Conservation (phyloP, 2,888 invertebrate genomes). For the Halictus ligatus region DNA sequence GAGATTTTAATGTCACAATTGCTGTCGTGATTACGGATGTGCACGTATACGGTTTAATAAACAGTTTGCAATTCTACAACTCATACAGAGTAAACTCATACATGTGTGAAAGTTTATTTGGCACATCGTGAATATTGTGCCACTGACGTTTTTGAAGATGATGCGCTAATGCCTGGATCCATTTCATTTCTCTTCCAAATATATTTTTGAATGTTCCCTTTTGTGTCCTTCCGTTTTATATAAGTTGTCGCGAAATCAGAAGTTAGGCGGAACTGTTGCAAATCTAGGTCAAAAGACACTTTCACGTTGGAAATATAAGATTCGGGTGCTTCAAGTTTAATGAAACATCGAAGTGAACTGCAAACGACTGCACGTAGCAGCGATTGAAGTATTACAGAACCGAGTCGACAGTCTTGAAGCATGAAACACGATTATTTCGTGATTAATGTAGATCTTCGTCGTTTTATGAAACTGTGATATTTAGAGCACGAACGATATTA, state of each 20-base stretch:
- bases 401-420: background rate
- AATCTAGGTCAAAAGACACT: background rate
- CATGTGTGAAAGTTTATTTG: too few species aligned
- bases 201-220: background rate
- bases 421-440: background rate
- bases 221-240: background rate
- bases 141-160: too few species aligned
- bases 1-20: too few species aligned
- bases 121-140: too few species aligned
- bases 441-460: background rate
- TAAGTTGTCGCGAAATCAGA: background rate
- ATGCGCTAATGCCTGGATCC: background rate
- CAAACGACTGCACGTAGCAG: background rate
- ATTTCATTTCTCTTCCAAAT: background rate
- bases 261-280: background rate
- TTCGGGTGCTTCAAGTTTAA: background rate
- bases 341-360: slow-evolving; percentile 1
- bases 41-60: too few species aligned
- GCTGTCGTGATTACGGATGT: too few species aligned
- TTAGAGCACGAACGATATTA: background rate
- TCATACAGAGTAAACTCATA: too few species aligned
- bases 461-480: too few species aligned
- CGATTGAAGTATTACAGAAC: background rate
- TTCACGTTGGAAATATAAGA: background rate
- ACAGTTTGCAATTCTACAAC: too few species aligned